Conservation (phyloP, 2,113 vertebrate species). For the Menidia beryllina region DNA sequence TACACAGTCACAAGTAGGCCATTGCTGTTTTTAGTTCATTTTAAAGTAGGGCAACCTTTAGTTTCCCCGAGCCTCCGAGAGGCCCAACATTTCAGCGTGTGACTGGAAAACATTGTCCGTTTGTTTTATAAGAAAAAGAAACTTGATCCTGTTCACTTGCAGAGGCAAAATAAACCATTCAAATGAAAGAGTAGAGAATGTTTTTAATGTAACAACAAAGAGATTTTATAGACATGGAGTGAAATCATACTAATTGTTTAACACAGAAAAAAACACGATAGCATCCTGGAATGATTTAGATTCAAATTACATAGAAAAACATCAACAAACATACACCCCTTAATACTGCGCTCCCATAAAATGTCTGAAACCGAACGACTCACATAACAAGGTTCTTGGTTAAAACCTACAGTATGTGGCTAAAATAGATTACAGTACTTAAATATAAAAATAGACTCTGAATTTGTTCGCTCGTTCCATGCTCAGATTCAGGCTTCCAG, state of each 20-base stretch:
- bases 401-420: slow-evolving; percentile 72
- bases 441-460: slow-evolving; percentile 86
- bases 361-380: slow-evolving; percentile 55
- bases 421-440: slow-evolving; percentile 85
- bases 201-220: slow-evolving; percentile 73
- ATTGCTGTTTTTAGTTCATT: slow-evolving; percentile 2
- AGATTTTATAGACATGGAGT: slow-evolving; percentile 68
- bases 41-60: neutral
- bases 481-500: slow-evolving; percentile 60
- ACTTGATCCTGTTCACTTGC: too few species aligned
- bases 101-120: neutral
- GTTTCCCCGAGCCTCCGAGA: neutral
- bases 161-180: too few species aligned
- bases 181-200: slow-evolving; percentile 47
- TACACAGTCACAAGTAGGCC: slow-evolving; percentile 12
- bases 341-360: slow-evolving; percentile 81
- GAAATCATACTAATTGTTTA: slow-evolving; percentile 66
- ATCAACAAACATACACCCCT: slow-evolving; percentile 63
- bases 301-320: slow-evolving; percentile 62
- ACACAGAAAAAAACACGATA: slow-evolving; percentile 42
- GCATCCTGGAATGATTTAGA: slow-evolving; percentile 74
- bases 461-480: slow-evolving; percentile 65
- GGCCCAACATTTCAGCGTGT: too few species aligned
- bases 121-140: neutral
- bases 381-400: slow-evolving; percentile 53